A percentile compares a stretch with the other conserved stretches of the same genome.
These are phyloP conservation scores for Buceros bicornis DNA, from an alignment of 2,797 vertebrate genomes.

Conservation along the genomic window DNA sequence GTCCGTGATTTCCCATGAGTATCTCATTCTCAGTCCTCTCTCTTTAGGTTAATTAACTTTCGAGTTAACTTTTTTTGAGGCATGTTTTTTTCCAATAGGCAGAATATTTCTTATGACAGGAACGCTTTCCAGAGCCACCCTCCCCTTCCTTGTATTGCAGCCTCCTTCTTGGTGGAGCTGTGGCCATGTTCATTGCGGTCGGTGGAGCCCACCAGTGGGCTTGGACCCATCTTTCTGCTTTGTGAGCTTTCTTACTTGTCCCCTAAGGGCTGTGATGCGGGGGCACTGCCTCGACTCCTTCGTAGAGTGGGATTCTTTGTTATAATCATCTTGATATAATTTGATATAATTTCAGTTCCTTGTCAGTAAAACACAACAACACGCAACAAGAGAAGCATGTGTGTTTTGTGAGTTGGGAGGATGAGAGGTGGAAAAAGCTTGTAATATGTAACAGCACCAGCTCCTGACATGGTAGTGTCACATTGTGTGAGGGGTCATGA, in stretches of 20 bases:
- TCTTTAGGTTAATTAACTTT: not conserved
- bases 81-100: not conserved
- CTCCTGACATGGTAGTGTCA: not conserved
- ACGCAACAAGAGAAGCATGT: not conserved
- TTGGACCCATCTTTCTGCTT: not conserved
- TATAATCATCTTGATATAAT: not conserved
- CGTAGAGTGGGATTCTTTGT: not conserved
- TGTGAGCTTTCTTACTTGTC: not conserved
- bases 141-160: not conserved
- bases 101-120: not conserved
- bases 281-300: not conserved
- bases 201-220: not conserved
- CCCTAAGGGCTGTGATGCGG: fast-evolving
- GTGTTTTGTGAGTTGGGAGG: not conserved
- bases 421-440: not conserved
- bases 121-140: not conserved
- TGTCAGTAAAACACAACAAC: not conserved
- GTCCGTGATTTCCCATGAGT: not conserved
- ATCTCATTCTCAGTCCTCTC: not conserved
- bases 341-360: not conserved
- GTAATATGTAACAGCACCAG: no score
- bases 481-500: no score
- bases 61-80: not conserved
- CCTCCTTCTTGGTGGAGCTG: not conserved
- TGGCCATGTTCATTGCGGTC: fast-evolving